Evolutionary conservation across 2,888 invertebrate genomes (phyloP).

Genomic region (Hypselothyrea guttata): DNA sequence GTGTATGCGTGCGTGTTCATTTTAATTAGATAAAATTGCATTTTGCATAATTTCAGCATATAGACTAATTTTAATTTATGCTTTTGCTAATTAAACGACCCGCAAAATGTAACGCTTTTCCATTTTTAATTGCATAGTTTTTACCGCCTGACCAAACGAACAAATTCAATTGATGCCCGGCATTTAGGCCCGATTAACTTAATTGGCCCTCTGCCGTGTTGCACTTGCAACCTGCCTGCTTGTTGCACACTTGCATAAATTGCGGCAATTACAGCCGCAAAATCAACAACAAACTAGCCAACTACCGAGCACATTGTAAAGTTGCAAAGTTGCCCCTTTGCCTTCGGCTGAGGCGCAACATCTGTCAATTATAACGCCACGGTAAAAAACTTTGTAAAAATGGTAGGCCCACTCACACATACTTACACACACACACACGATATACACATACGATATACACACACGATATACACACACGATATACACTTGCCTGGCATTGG

Average conservation of each 20-base stretch:
- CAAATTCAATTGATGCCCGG: slow-evolving; percentile 12
- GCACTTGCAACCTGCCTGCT: slow-evolving; percentile 10
- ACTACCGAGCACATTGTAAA: no score
- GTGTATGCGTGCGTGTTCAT: slow-evolving; percentile 44
- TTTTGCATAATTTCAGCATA: slow-evolving; percentile 65
- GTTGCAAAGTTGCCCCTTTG: no score
- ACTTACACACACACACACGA: slow-evolving; percentile 18
- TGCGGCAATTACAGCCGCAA: slow-evolving; percentile 55
- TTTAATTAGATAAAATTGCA: slow-evolving; percentile 75
- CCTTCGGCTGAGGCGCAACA: slow-evolving; percentile 4
- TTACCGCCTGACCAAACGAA: slow-evolving; percentile 5
- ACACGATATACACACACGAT: slow-evolving; percentile 18
- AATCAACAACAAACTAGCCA: slow-evolving; percentile 45
- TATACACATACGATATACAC: slow-evolving; percentile 21
- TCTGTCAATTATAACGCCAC: slow-evolving; percentile 69
- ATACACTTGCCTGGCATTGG: slow-evolving; percentile 5
- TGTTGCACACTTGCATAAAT: slow-evolving; percentile 36
- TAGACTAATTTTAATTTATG: slow-evolving; percentile 62
- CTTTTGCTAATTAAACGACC: slow-evolving; percentile 61
- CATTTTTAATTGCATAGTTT: slow-evolving; percentile 47
- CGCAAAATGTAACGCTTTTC: slow-evolving; percentile 46
- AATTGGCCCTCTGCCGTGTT: slow-evolving; percentile 6
- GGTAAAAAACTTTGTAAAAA: slow-evolving; percentile 61
- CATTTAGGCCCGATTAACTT: slow-evolving; percentile 15
- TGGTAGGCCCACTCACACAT: slow-evolving; percentile 27